Evolutionary conservation across 2,888 invertebrate species (phyloP).

Genomic region (Meliscaeva auricollis): DNA sequence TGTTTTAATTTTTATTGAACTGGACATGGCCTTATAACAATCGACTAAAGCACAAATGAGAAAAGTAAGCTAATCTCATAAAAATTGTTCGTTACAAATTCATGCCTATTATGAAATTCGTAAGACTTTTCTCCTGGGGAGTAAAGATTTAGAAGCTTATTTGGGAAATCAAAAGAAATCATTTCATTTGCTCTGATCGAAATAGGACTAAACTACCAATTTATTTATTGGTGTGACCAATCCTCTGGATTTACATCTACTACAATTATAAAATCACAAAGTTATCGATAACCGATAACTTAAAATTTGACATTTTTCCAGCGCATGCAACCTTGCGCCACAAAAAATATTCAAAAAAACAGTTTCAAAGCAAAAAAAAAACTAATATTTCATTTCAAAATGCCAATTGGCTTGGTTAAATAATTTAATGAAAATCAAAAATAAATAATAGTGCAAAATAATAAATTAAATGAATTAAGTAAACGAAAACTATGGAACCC

Average conservation of each 20-base stretch:
- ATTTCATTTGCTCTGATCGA: too few species aligned
- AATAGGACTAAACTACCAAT: too few species aligned
- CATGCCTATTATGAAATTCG: too few species aligned
- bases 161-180: too few species aligned
- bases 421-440: constrained; percentile 28
- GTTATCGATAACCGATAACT: constrained; percentile 33
- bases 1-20: too few species aligned
- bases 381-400: constrained; percentile 5
- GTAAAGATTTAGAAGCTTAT: too few species aligned
- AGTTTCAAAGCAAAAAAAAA: constrained; percentile 47
- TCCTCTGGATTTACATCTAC: not conserved
- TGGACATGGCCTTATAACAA: too few species aligned
- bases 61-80: too few species aligned
- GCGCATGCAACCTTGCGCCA: constrained; percentile 8
- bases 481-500: constrained; percentile 31
- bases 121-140: too few species aligned
- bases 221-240: not conserved
- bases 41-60: too few species aligned
- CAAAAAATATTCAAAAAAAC: constrained; percentile 55
- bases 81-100: too few species aligned
- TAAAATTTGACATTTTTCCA: constrained; percentile 11
- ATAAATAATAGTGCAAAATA: constrained; percentile 21
- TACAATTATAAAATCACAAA: not conserved
- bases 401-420: constrained; percentile 34
- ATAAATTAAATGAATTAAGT: not conserved